A percentile compares a stretch with the other conserved stretches of the same genome.
Evolutionary conservation across 2,113 vertebrate species (phyloP).

Genomic region (Carassius auratus): DNA sequence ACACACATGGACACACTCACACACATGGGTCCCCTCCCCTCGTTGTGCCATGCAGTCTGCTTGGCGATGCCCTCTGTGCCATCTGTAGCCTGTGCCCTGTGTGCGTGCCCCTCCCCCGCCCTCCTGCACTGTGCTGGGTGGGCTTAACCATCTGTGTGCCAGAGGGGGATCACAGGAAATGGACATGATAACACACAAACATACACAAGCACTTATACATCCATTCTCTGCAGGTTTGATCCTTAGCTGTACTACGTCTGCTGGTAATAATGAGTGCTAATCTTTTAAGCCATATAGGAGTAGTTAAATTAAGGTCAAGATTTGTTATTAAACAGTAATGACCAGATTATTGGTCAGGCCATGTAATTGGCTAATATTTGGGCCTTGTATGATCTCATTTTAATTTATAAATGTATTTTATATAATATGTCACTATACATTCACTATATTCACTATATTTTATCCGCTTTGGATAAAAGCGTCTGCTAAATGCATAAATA

Average conservation of each 20-base stretch:
- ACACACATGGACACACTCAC: conserved; percentile 28
- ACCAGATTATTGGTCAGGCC: background rate
- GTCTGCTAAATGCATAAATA: too few species aligned
- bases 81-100: conserved; percentile 75
- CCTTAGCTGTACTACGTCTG: background rate
- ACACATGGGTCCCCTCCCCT: conserved; percentile 8
- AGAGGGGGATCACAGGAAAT: conserved; percentile 75
- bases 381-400: background rate
- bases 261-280: background rate
- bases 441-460: background rate
- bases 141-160: conserved; percentile 84
- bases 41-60: conserved; percentile 59
- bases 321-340: background rate
- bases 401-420: background rate
- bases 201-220: conserved; percentile 31
- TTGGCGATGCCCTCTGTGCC: conserved; percentile 82
- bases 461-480: too few species aligned
- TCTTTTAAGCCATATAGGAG: background rate
- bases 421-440: background rate
- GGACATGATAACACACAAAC: conserved; percentile 48
- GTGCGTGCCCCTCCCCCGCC: conserved; percentile 51
- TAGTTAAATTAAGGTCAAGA: background rate
- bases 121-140: conserved; percentile 69
- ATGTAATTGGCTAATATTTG: background rate
- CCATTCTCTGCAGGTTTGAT: background rate